These are phyloP conservation scores for Platycheirus rosarum DNA, from an alignment of 2,888 invertebrate species.

Conservation along the genomic window DNA sequence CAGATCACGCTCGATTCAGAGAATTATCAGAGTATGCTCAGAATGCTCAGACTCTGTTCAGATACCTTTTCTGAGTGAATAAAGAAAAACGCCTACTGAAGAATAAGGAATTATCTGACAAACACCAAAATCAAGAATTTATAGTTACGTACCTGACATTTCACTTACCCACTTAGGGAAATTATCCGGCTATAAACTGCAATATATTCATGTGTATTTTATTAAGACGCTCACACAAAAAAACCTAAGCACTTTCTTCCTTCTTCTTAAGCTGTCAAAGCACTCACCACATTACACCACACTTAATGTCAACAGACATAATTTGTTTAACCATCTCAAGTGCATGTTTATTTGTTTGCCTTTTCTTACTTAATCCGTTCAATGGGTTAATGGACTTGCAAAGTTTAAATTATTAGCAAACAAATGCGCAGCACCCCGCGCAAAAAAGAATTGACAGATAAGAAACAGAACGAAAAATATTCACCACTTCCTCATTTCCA, in stretches of 20 bases:
- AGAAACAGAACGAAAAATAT: slow-evolving; percentile 41
- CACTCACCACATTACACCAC: slow-evolving; percentile 56
- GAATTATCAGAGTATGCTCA: too few relatives aligned
- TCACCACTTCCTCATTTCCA: slow-evolving; percentile 65
- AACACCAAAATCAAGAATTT: too few relatives aligned
- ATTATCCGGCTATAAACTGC: too few relatives aligned
- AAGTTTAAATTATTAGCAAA: slow-evolving; percentile 69
- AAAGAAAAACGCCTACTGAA: too few relatives aligned
- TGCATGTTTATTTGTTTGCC: slow-evolving; percentile 41
- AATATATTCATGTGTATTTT: too few relatives aligned
- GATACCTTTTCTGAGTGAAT: too few relatives aligned
- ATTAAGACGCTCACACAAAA: too few relatives aligned
- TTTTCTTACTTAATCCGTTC: slow-evolving; percentile 53
- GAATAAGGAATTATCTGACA: too few relatives aligned
- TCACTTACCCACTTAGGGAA: too few relatives aligned
- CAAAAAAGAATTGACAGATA: slow-evolving; percentile 57
- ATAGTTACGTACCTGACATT: too few relatives aligned
- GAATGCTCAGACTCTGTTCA: too few relatives aligned
- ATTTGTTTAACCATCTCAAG: slow-evolving; percentile 23
- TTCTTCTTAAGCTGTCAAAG: slow-evolving; percentile 41
- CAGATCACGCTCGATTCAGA: too few relatives aligned
- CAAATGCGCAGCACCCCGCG: slow-evolving; percentile 12
- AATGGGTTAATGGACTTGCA: slow-evolving; percentile 72
- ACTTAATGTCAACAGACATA: slow-evolving; percentile 62
- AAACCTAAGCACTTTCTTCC: slow-evolving; percentile 15